Percentiles rank a stretch among this genome's conserved stretches.
Conservation (phyloP, 2,113 vertebrate genomes). For the Gymnorhina tibicen region DNA sequence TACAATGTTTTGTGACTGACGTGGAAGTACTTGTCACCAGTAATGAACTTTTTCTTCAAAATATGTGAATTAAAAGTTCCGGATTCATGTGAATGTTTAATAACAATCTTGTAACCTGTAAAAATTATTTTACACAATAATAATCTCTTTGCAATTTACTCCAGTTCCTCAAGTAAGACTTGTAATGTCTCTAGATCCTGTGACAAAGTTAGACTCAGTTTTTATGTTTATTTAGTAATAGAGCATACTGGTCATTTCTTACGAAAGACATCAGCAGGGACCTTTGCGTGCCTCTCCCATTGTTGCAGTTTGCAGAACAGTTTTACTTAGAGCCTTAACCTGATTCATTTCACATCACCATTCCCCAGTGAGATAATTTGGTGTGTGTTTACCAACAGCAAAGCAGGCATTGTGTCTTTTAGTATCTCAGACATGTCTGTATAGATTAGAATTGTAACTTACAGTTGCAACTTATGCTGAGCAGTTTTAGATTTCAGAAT, state of each 20-base stretch:
- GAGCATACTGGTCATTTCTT: background rate
- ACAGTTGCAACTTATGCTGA: background rate
- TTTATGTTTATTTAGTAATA: background rate
- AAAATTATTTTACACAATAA: background rate
- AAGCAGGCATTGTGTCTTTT: background rate
- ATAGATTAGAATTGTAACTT: background rate
- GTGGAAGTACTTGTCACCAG: background rate
- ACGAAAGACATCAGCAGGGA: background rate
- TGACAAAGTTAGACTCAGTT: background rate
- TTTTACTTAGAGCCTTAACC: background rate
- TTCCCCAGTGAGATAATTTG: background rate
- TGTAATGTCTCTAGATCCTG: background rate
- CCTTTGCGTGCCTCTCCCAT: background rate
- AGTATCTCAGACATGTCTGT: background rate
- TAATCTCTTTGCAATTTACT: background rate
- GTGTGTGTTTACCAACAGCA: background rate
- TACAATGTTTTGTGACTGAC: background rate
- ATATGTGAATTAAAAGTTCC: background rate
- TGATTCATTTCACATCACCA: background rate
- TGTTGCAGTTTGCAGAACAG: background rate
- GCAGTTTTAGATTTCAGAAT: background rate
- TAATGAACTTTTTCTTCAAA: background rate
- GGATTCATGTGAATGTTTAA: background rate
- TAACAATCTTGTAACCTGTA: background rate
- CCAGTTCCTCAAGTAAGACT: background rate